Evolutionary conservation across 1,140 invertebrate genomes (phyloP), one percentile per base, ranked within the genome.

Genomic region (Matsumurasca onukii): DNA sequence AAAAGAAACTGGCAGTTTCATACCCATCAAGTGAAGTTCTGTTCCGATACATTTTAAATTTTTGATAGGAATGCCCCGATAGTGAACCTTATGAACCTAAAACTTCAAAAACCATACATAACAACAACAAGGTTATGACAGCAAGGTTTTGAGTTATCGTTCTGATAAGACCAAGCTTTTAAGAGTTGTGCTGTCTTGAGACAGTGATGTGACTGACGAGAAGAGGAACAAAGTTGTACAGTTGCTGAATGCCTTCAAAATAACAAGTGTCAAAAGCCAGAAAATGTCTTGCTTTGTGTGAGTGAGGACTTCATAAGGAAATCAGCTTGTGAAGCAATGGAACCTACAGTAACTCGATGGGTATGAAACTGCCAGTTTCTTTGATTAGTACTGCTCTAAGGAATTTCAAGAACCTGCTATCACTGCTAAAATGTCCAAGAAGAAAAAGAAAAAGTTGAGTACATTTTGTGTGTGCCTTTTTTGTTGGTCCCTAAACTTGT

Each of bases 101-200:
- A n/a, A n/a, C n/a, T n/a, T n/a, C n/a, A n/a, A n/a, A n/a, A n/a
- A n/a, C n/a, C n/a, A n/a, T n/a, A n/a, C n/a, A n/a, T n/a, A n/a
- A n/a, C n/a, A n/a, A n/a, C n/a, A n/a, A n/a, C n/a, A n/a, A n/a
- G n/a, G n/a, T n/a, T n/a, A n/a, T n/a, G n/a, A n/a, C n/a, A n/a
- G n/a, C n/a, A n/a, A n/a, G n/a, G n/a, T n/a, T n/a, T n/a, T n/a
- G n/a, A n/a, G n/a, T n/a, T n/a, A n/a, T n/a, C n/a, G n/a, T n/a
- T n/a, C n/a, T n/a, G 98, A 99, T 86, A 98, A 99, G 86, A 99
- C 99, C 75, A 98, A 98, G 84, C 87, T 99, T 77, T 84, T 98
- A 69, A 94, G 92, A 87, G 89, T 92, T 76, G 96, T 98, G 71
- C 86, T n/a, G n/a, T n/a, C n/a, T n/a, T n/a, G 96, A 68, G 93